Evolutionary conservation across 2,113 vertebrate species (phyloP).

Genomic region (Epinephelus cyanopodus): DNA sequence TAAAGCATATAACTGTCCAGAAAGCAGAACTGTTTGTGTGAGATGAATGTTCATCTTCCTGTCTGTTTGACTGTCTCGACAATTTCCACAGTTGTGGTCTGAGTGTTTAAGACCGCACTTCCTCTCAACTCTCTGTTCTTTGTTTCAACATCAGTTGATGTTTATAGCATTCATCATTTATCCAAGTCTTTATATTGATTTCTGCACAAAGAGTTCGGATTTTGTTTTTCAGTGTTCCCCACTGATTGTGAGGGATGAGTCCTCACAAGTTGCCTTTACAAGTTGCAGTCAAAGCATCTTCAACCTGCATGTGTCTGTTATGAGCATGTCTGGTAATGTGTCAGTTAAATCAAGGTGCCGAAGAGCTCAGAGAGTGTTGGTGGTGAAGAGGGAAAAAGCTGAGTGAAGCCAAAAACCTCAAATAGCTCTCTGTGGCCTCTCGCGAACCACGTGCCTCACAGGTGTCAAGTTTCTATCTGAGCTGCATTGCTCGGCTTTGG

Average conservation of each 20-base stretch:
- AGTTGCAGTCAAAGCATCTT: neutral
- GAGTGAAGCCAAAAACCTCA: neutral
- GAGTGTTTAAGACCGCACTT: neutral
- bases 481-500: neutral
- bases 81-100: neutral
- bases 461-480: slow-evolving; percentile 43
- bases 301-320: neutral
- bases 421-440: slow-evolving; percentile 14
- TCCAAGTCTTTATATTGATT: too few relatives aligned
- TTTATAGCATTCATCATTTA: too few relatives aligned
- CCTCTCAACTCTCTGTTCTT: neutral
- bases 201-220: neutral
- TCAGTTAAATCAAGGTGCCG: too few relatives aligned
- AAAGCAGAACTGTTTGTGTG: neutral
- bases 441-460: slow-evolving; percentile 30
- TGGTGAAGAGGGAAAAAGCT: neutral
- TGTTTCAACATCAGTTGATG: too few relatives aligned
- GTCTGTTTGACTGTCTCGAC: neutral
- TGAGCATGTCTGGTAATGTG: too few relatives aligned
- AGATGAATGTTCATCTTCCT: neutral
- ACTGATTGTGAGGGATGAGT: neutral
- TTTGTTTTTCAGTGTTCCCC: neutral
- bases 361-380: rapidly evolving
- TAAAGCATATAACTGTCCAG: neutral
- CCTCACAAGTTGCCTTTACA: too few relatives aligned